These are phyloP conservation scores for Apocrypta bakeri DNA, from an alignment of 1,140 invertebrate species.

Conservation along the genomic window DNA sequence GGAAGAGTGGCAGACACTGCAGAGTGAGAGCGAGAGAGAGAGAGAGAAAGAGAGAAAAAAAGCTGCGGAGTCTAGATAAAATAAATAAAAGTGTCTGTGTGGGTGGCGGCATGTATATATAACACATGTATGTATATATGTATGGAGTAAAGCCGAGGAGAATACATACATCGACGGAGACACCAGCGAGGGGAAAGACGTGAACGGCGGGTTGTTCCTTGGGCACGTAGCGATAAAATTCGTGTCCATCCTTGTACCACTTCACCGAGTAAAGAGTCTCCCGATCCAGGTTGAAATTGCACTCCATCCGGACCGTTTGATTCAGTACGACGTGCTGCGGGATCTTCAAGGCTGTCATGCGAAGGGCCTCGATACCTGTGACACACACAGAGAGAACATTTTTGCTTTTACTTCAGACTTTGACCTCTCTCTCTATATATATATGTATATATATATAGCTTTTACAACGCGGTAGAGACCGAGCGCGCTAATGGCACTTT, in stretches of 20 bases:
- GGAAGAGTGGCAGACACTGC: constrained; percentile 10
- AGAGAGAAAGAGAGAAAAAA: neutral
- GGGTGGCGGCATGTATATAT: too few relatives aligned
- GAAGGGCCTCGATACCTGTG: constrained; percentile 70
- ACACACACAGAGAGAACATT: constrained; percentile 5
- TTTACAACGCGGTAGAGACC: neutral
- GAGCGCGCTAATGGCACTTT: constrained; percentile 18
- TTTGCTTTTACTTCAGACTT: neutral
- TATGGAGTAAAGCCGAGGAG: neutral
- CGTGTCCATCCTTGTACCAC: constrained; percentile 85
- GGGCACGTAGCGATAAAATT: constrained; percentile 83
- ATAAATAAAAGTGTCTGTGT: neutral
- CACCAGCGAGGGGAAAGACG: constrained; percentile 83
- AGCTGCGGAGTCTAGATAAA: too few relatives aligned
- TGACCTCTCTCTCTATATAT: neutral
- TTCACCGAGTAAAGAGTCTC: constrained; percentile 85
- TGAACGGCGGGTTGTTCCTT: constrained; percentile 82
- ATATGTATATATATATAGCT: neutral
- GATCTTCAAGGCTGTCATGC: constrained; percentile 80
- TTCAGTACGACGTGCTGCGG: constrained; percentile 81
- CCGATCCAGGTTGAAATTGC: constrained; percentile 85
- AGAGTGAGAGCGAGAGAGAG: neutral
- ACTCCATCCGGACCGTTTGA: constrained; percentile 82
- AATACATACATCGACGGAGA: constrained; percentile 87
- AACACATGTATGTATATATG: too few relatives aligned